Base-by-base conservation (phyloP, 2,888 invertebrate genomes). In the Frankliniella intonsa region DNA sequence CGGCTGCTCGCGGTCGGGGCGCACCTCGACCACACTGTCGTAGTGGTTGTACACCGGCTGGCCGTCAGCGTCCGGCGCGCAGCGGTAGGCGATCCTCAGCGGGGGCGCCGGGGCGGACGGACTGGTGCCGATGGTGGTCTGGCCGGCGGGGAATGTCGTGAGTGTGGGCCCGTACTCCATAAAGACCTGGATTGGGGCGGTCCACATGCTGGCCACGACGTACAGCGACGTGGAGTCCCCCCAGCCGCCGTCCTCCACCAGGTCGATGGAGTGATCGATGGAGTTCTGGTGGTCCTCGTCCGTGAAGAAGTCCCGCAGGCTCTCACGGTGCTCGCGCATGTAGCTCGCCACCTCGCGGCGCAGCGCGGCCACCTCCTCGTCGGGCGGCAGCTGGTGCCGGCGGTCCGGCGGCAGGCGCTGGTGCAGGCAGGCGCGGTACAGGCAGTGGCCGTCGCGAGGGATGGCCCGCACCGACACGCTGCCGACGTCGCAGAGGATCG, bases 371-470 rank as follows among this genome's bases (percentile, higher is more conserved):
- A 76, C 69, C 69, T 76, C 69, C 22, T 22, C 69, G 69, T 76
- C 69, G 69, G 22, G 5, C 22, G 69, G 69, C 22, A 76, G 69
- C 22, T 12, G 22, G 22, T 2, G 2, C 22, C 69, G 69, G 11
- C 25, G 69, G 69, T 12, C 9, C 9, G 69, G 22, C 22, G 25
- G 25, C 9, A 22, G 69, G 22, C 69, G 69, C 69, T 76, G 69
- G 69, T 76, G 69, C 7, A 76, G 69, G 69, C 69, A 76, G 22
- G 69, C 25, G 22, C 69, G 25, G 25, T 25, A 76, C 69, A 76
- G 69, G 69, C 69, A 76, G 69, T 76, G 69, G 69, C 69, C 69
- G 69, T 76, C 69, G 69, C 25, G 22, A 9, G 69, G 69, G 9
- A 76, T 76, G 22, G 22, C 69, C 22, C 25, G 69, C 11, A 76